Conservation (phyloP, 2,797 vertebrate species). For the Microhierax caerulescens region DNA sequence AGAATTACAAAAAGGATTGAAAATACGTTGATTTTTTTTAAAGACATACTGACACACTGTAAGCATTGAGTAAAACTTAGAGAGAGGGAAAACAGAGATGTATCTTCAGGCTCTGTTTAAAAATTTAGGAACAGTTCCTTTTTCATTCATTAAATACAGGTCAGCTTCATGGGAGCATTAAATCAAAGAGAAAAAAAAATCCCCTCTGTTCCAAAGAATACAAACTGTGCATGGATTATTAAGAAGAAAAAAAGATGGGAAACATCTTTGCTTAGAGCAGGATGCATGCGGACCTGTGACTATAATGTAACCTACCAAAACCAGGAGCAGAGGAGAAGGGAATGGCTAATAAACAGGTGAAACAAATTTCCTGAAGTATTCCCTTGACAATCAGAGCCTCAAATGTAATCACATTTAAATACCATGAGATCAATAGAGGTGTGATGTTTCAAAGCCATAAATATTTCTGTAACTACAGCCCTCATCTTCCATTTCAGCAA, state of each 20-base stretch:
- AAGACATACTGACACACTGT: background rate
- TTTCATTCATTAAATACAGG: background rate
- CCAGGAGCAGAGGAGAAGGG: background rate
- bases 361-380: background rate
- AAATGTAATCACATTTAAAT: background rate
- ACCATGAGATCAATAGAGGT: background rate
- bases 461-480: background rate
- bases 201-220: background rate
- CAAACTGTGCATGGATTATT: background rate
- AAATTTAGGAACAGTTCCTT: background rate
- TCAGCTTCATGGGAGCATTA: background rate
- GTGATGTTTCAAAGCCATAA: background rate
- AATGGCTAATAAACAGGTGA: background rate
- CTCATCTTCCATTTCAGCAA: background rate
- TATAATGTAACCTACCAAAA: background rate
- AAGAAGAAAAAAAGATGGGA: background rate
- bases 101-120: background rate
- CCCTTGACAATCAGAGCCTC: background rate
- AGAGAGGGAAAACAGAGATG: background rate
- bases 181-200: background rate
- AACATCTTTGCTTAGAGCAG: background rate
- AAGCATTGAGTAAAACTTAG: background rate
- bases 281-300: background rate
- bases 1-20: background rate
- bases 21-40: rapidly evolving